A percentile compares a stretch with the other conserved stretches of the same genome.
phyloP scores from a whole-genome alignment of 2,888 invertebrate genomes.

The Rhabditophanes sp. region DNA sequence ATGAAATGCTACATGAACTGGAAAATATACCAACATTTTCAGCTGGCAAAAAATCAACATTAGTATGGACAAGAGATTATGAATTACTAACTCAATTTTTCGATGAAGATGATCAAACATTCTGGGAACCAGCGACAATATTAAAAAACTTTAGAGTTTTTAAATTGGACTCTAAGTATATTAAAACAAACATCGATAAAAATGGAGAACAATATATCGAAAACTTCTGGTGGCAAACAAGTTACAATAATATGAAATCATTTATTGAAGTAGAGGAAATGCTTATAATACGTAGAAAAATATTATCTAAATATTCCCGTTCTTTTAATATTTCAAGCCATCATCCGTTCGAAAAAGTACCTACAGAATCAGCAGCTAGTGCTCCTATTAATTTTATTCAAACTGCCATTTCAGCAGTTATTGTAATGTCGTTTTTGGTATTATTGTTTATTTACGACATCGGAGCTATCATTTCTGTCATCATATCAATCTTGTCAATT shows the following conservation, averaged over 20 bases:
- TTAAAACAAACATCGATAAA: constrained; percentile 17
- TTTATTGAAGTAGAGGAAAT: constrained; percentile 33
- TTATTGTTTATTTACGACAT: constrained; percentile 32
- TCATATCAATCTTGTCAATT: constrained; percentile 36
- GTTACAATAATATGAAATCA: constrained; percentile 32
- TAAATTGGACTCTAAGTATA: constrained; percentile 17
- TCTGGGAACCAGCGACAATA: constrained; percentile 23
- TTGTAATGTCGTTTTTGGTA: constrained; percentile 37
- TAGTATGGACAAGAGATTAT: constrained; percentile 34
- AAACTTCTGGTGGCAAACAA: constrained; percentile 33
- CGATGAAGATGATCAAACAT: constrained; percentile 23
- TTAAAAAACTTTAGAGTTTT: constrained; percentile 29
- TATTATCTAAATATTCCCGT: constrained; percentile 18
- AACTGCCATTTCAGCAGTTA: constrained; percentile 31
- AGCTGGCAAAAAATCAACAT: constrained; percentile 22
- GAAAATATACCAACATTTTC: constrained; percentile 24
- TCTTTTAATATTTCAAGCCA: constrained; percentile 30
- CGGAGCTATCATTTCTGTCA: constrained; percentile 36
- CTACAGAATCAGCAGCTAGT: constrained; percentile 34
- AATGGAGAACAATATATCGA: constrained; percentile 23
- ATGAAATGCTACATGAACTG: constrained; percentile 22
- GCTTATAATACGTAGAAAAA: constrained; percentile 18
- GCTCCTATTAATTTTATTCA: constrained; percentile 38
- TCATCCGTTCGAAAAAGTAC: constrained; percentile 38
- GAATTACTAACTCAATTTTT: constrained; percentile 14